Evolutionary conservation across 2,113 vertebrate genomes (phyloP).

Genomic region (Catharus bicknelli): DNA sequence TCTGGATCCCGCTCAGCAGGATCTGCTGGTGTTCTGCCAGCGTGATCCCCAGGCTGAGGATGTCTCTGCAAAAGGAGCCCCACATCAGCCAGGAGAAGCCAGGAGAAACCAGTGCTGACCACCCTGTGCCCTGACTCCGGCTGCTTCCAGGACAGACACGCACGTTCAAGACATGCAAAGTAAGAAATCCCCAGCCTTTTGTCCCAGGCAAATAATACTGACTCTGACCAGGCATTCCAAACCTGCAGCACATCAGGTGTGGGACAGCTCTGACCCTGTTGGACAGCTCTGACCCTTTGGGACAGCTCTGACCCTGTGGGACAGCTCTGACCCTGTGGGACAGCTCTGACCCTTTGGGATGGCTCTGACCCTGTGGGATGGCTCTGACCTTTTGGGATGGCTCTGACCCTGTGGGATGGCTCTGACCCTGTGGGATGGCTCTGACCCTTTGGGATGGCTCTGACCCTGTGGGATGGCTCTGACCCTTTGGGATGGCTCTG

Average conservation of each 20-base stretch:
- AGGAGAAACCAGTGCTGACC: background rate
- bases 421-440: no score
- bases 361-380: no score
- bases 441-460: no score
- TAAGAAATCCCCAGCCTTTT: background rate
- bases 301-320: no score
- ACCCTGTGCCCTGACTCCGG: accelerated
- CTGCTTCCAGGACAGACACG: accelerated
- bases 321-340: no score
- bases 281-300: no score
- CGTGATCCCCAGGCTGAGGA: constrained; percentile 88
- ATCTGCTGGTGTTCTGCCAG: constrained; percentile 87
- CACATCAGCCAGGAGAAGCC: accelerated
- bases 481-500: no score
- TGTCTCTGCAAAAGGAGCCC: constrained; percentile 76
- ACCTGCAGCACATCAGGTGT: accelerated
- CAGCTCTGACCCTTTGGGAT: no score
- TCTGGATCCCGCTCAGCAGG: constrained; percentile 87
- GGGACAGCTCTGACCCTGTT: background rate
- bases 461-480: no score
- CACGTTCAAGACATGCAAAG: background rate
- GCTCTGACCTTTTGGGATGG: no score
- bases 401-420: no score
- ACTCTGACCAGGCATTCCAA: accelerated
- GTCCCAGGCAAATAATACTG: accelerated